Percentiles rank a stretch among this genome's conserved stretches.
These are phyloP conservation scores for Brachyopa scutellaris DNA, from an alignment of 2,888 invertebrate species.

Conservation along the genomic window DNA sequence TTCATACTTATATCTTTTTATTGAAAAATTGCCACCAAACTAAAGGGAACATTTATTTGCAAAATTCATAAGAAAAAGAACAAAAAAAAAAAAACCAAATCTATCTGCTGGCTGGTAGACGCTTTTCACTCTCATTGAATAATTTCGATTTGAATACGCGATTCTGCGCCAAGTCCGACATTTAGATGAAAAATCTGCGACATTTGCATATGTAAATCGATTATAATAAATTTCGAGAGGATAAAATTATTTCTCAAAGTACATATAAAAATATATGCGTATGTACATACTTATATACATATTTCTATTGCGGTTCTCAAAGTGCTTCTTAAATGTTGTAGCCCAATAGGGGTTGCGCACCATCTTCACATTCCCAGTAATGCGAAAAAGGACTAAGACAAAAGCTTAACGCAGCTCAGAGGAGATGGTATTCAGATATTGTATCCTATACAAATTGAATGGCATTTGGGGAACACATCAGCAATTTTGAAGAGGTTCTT, in stretches of 20 bases:
- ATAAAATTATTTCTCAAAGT: constrained; percentile 64
- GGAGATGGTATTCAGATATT: constrained; percentile 56
- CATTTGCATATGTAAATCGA: constrained; percentile 81
- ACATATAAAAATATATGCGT: constrained; percentile 30
- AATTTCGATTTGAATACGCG: constrained; percentile 78
- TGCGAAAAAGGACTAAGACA: constrained; percentile 46
- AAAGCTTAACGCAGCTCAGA: constrained; percentile 48
- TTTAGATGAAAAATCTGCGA: constrained; percentile 79
- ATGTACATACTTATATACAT: constrained; percentile 7
- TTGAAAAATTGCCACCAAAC: constrained; percentile 49
- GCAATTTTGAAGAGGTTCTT: constrained; percentile 63
- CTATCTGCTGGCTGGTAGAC: constrained; percentile 43
- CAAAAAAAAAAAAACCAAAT: constrained; percentile 30
- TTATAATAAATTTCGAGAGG: constrained; percentile 79
- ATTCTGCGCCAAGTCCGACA: constrained; percentile 74
- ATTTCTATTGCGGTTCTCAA: constrained; percentile 26
- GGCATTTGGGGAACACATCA: constrained; percentile 54
- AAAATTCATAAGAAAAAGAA: constrained; percentile 50
- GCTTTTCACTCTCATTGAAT: constrained; percentile 78
- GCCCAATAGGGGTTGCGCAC: constrained; percentile 54
- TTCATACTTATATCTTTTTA: constrained; percentile 40
- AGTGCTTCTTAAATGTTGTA: constrained; percentile 48
- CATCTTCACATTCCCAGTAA: constrained; percentile 37
- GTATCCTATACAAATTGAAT: constrained; percentile 57
- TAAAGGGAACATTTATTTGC: constrained; percentile 46